Evolutionary conservation across 2,888 invertebrate species (phyloP), one percentile per base, ranked within the genome.

Genomic region (Troilus luridus): DNA sequence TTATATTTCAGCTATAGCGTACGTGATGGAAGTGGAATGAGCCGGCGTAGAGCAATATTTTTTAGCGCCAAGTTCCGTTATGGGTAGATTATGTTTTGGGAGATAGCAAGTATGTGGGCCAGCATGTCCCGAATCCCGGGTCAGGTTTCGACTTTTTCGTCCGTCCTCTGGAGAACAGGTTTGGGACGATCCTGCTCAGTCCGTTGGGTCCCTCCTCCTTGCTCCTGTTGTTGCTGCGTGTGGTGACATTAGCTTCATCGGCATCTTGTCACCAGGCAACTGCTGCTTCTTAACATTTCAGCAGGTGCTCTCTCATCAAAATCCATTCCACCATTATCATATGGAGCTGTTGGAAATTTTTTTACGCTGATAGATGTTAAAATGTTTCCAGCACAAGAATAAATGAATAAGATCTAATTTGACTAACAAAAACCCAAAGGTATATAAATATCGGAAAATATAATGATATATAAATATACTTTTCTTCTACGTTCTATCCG

Each of bases 111-210:
- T 85, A 85, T 85, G 85, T 85, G 85, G 85, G 56, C 85, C 85
- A 85, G 85, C 21, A 54, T 85, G 85, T 85, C 85, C 85, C 85
- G 56, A 85, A 85, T 85, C 56, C 56, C 56, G 85, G 41, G 85
- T 85, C 85, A 58, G 85, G 85, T 85, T 85, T 85, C 85, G n/a
- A 85, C 85, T 85, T 85, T 85, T 85, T 85, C 85, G 85, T 21
- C 85, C 56, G 85, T 85, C 56, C 85, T n/a, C 14, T 56, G n/a
- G 11, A 85, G n/a, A 85, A 85, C 85, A 10, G 85, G 85, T 85
- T 85, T 85, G 41, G 85, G 56, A 1, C 85, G 56, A 77, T 77
- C 27, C 17, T 72, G 72, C 27, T 14, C 27, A 6, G 24, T 5
- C 27, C 27, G 17, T 72, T 72, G 14, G 27, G 27, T 27, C 72